These are phyloP conservation scores for Erebia palarica DNA, from an alignment of 2,888 invertebrate genomes.

Conservation along the genomic window DNA sequence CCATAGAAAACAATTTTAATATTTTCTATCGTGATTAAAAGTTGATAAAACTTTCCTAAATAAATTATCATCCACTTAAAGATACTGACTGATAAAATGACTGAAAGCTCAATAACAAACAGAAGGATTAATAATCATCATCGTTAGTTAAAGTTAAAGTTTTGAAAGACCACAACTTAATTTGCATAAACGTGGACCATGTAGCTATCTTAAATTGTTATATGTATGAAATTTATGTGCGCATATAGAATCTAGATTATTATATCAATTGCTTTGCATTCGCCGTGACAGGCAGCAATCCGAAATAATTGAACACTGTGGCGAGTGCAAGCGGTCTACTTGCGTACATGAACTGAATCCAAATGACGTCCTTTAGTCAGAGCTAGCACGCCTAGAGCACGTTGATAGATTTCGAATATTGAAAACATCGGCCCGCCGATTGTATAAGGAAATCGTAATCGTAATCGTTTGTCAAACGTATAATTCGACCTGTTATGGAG, in stretches of 20 bases:
- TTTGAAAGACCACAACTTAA: slow-evolving; percentile 11
- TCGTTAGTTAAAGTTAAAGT: neutral
- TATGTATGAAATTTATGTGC: slow-evolving; percentile 35
- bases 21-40: too few species aligned
- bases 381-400: neutral
- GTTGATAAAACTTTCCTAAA: too few species aligned
- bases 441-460: too few species aligned
- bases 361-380: slow-evolving; percentile 38
- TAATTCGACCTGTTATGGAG: too few species aligned
- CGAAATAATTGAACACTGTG: slow-evolving; percentile 57
- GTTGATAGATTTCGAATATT: neutral
- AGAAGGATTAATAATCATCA: neutral
- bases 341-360: slow-evolving; percentile 45
- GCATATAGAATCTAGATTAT: slow-evolving; percentile 49
- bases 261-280: slow-evolving; percentile 54
- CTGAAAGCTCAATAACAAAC: too few species aligned
- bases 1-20: too few species aligned
- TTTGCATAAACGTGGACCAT: slow-evolving; percentile 21
- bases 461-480: too few species aligned
- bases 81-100: too few species aligned
- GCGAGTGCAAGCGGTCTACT: slow-evolving; percentile 41
- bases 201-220: slow-evolving; percentile 22
- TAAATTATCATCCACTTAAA: too few species aligned
- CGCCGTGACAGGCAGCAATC: slow-evolving; percentile 51
- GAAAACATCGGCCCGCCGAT: too few species aligned